phyloP scores from a whole-genome alignment of 2,113 vertebrate genomes.

The Nothocercus nigrocapillus region DNA sequence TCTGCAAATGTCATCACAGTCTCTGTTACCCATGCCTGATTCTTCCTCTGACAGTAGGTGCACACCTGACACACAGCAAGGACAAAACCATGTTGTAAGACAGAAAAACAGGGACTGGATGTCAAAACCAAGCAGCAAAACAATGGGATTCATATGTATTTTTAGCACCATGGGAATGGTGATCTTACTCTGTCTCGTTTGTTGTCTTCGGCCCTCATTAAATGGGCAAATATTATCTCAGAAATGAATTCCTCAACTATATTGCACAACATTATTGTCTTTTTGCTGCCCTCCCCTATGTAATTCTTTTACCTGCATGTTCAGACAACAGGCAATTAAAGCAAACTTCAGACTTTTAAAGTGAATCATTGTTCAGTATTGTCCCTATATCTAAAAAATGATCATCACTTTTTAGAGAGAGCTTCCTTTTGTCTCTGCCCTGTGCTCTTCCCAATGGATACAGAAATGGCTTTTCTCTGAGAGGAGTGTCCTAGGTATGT shows the following conservation, averaged over 20 bases:
- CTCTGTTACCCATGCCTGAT: background rate
- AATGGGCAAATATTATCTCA: conserved; percentile 19
- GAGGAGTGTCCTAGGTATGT: background rate
- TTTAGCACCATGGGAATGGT: background rate
- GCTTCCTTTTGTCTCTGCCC: background rate
- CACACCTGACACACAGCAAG: background rate
- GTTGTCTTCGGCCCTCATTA: background rate
- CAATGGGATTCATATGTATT: background rate
- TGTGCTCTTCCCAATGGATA: background rate
- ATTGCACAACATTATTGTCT: background rate
- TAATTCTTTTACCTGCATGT: conserved; percentile 9
- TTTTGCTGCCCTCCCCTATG: background rate
- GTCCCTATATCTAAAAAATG: background rate
- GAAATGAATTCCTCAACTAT: background rate
- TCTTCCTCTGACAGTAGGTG: background rate
- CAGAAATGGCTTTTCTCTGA: background rate
- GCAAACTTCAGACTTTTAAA: conserved; percentile 16
- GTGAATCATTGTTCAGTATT: background rate
- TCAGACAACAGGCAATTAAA: conserved; percentile 50
- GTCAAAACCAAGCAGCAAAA: background rate
- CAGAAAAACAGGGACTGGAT: background rate
- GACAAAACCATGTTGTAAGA: background rate
- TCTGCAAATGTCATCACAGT: background rate
- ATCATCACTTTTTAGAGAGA: background rate
- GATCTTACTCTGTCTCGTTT: background rate